Conservation (phyloP, 1,140 invertebrate species). For the Scylla paramamosain region DNA sequence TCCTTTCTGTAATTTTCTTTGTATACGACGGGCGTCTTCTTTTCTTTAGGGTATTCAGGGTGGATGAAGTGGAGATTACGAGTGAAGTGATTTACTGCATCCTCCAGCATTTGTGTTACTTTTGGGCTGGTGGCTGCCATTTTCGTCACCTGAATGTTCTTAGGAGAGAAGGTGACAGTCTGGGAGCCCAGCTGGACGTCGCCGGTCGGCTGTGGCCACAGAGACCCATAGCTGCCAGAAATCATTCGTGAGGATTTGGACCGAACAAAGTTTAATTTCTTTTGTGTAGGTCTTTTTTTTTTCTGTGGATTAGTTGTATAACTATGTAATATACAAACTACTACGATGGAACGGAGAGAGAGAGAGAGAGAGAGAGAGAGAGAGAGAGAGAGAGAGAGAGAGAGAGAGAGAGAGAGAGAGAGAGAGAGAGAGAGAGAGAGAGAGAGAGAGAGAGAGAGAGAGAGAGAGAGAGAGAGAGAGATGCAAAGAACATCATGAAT, state of each 20-base stretch:
- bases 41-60: slow-evolving; percentile 16
- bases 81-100: slow-evolving; percentile 28
- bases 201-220: slow-evolving; percentile 54
- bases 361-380: slow-evolving; percentile 3
- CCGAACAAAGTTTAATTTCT: background rate
- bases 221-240: background rate
- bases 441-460: no score
- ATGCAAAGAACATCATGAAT: background rate
- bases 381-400: background rate
- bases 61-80: slow-evolving; percentile 62
- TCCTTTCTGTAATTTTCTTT: background rate
- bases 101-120: slow-evolving; percentile 52
- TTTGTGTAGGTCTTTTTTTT: background rate
- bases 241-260: background rate
- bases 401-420: background rate
- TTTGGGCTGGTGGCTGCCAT: slow-evolving; percentile 31
- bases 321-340: background rate
- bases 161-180: slow-evolving; percentile 48
- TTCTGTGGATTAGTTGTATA: background rate
- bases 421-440: background rate
- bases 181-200: slow-evolving; percentile 2
- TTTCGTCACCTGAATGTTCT: slow-evolving; percentile 55
- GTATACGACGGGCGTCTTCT: slow-evolving; percentile 29
- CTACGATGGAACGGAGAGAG: background rate
- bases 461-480: background rate